phyloP scores from a whole-genome alignment of 2,113 vertebrate species.

The Callocephalon fimbriatum region DNA sequence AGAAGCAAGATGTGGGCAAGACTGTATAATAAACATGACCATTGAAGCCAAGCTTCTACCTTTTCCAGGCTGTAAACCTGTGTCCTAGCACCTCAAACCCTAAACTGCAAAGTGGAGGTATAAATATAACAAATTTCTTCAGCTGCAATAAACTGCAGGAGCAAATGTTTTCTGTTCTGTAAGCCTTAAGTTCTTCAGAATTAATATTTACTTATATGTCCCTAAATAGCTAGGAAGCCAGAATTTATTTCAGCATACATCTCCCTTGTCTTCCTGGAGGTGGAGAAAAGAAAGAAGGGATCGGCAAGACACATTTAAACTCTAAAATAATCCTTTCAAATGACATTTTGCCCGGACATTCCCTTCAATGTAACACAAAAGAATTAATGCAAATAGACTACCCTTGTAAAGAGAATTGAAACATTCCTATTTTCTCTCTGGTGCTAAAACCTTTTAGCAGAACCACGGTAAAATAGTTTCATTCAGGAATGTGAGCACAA shows the following conservation, averaged over 20 bases:
- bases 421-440: slow-evolving; percentile 30
- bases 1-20: background rate
- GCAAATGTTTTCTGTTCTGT: background rate
- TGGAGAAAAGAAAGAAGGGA: slow-evolving; percentile 8
- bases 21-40: background rate
- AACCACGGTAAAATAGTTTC: slow-evolving; percentile 36
- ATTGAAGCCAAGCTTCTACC: background rate
- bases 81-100: background rate
- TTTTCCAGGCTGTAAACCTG: background rate
- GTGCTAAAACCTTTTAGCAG: slow-evolving; percentile 40
- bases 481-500: background rate
- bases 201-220: background rate
- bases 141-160: background rate
- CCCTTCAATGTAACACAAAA: slow-evolving; percentile 27
- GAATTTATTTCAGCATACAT: background rate
- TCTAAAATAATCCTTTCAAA: slow-evolving; percentile 59
- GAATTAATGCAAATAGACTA: slow-evolving; percentile 43
- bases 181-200: background rate
- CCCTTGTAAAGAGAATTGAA: slow-evolving; percentile 24
- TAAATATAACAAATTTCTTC: background rate
- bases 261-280: background rate
- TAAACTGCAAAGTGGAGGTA: background rate
- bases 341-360: slow-evolving; percentile 53
- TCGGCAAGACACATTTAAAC: background rate
- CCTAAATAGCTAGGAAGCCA: background rate